Conservation (phyloP, 2,113 vertebrate species). For the Malurus cyaneus region DNA sequence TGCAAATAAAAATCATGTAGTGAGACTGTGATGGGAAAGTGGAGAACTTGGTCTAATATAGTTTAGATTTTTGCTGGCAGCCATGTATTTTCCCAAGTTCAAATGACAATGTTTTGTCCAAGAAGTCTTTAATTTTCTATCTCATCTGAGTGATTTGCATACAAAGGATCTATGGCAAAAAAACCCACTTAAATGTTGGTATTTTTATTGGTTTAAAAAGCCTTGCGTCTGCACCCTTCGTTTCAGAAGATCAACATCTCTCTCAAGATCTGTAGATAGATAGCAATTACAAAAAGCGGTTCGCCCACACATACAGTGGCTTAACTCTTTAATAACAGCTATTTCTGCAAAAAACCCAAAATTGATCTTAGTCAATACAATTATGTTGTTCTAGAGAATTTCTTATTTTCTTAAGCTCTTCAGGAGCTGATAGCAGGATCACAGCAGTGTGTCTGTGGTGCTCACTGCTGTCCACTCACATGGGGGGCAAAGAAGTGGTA, state of each 20-base stretch:
- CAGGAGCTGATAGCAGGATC: not conserved
- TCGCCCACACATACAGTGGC: conserved; percentile 58
- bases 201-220: conserved; percentile 70
- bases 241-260: conserved; percentile 61
- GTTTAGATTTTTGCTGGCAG: conserved; percentile 44
- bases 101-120: conserved; percentile 65
- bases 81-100: conserved; percentile 46
- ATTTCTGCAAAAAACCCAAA: conserved; percentile 8
- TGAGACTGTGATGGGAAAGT: not conserved
- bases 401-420: not conserved
- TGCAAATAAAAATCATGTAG: not conserved
- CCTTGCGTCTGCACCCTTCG: conserved; percentile 69
- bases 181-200: not conserved
- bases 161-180: conserved; percentile 66
- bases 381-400: not conserved
- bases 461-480: fast-evolving
- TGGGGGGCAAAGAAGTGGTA: not conserved
- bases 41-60: conserved; percentile 29
- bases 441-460: not conserved
- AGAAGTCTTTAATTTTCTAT: conserved; percentile 71
- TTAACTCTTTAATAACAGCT: conserved; percentile 65
- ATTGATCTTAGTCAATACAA: not conserved
- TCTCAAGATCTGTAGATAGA: conserved; percentile 53
- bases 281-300: conserved; percentile 70
- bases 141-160: conserved; percentile 61